These are phyloP conservation scores for Hylyphantes graminicola DNA, from an alignment of 1,140 invertebrate species.

Conservation along the genomic window DNA sequence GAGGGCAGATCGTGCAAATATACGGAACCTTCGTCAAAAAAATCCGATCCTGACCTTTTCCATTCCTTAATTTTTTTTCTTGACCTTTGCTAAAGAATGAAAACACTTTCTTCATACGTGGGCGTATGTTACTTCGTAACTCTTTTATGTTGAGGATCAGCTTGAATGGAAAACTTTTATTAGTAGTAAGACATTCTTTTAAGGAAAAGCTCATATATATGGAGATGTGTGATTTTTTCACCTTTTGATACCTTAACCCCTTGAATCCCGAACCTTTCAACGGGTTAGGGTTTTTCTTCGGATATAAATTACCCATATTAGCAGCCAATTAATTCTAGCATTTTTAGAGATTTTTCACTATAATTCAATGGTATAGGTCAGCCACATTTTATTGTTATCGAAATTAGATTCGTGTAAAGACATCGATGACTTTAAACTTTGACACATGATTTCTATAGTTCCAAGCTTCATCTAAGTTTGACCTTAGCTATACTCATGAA, in stretches of 20 bases:
- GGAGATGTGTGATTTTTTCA: slow-evolving; percentile 37
- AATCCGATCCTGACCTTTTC: slow-evolving; percentile 21
- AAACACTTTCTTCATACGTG: slow-evolving; percentile 21
- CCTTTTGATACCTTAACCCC: slow-evolving; percentile 8
- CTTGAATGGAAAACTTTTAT: slow-evolving; percentile 18
- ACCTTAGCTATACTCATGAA: too few relatives aligned
- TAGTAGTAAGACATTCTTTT: slow-evolving; percentile 17
- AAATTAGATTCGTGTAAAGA: too few relatives aligned
- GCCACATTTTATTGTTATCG: too few relatives aligned
- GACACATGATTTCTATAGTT: too few relatives aligned
- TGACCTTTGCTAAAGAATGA: slow-evolving; percentile 31
- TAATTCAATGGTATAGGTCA: too few relatives aligned
- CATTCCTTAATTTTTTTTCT: slow-evolving; percentile 38
- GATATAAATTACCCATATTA: slow-evolving; percentile 27
- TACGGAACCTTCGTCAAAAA: slow-evolving; percentile 4
- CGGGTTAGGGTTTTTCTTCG: background rate
- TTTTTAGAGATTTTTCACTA: too few relatives aligned
- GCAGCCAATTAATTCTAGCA: slow-evolving; percentile 2
- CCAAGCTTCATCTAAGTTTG: too few relatives aligned
- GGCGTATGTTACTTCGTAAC: slow-evolving; percentile 41
- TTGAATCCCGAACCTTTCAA: background rate
- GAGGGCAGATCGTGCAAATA: slow-evolving; percentile 18
- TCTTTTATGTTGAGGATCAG: background rate
- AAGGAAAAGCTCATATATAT: slow-evolving; percentile 38
- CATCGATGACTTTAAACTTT: too few relatives aligned